Conservation (phyloP, 1,140 invertebrate species). For the Hydropsyche tenuis region DNA sequence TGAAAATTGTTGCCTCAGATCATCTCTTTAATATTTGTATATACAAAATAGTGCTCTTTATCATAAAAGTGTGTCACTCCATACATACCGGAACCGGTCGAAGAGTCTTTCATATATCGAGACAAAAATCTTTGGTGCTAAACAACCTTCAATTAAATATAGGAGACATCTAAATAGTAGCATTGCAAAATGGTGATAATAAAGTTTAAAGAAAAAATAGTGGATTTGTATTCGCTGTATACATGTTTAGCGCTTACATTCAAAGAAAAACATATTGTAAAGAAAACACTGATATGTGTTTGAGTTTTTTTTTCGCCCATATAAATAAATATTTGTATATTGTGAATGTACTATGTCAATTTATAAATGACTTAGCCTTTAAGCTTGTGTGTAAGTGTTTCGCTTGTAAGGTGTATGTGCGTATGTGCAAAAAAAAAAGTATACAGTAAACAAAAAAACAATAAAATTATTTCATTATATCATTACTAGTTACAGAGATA, state of each 20-base stretch:
- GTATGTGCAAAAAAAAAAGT: neutral
- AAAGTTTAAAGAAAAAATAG: neutral
- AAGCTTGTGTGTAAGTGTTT: slow-evolving; percentile 12
- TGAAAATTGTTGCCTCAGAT: neutral
- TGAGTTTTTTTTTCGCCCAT: too few species aligned
- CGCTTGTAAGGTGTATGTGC: neutral
- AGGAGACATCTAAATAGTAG: neutral
- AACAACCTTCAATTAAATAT: slow-evolving; percentile 15
- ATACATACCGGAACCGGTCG: neutral
- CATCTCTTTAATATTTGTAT: slow-evolving; percentile 15
- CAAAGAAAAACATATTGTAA: neutral
- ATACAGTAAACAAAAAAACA: too few species aligned
- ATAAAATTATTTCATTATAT: too few species aligned
- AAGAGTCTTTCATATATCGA: slow-evolving; percentile 7
- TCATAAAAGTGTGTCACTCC: neutral
- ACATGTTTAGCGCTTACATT: slow-evolving; percentile 6
- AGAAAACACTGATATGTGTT: too few species aligned
- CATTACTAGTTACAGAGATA: too few species aligned
- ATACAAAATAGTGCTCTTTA: neutral
- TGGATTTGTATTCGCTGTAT: slow-evolving; percentile 1
- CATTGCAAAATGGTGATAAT: slow-evolving; percentile 8
- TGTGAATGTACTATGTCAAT: slow-evolving; percentile 8
- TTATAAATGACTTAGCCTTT: slow-evolving; percentile 1
- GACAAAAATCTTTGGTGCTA: slow-evolving; percentile 22
- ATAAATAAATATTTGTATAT: neutral